Evolutionary conservation across 2,888 invertebrate genomes (phyloP), one percentile per base, ranked within the genome.

Genomic region (Tiliacea aurago): DNA sequence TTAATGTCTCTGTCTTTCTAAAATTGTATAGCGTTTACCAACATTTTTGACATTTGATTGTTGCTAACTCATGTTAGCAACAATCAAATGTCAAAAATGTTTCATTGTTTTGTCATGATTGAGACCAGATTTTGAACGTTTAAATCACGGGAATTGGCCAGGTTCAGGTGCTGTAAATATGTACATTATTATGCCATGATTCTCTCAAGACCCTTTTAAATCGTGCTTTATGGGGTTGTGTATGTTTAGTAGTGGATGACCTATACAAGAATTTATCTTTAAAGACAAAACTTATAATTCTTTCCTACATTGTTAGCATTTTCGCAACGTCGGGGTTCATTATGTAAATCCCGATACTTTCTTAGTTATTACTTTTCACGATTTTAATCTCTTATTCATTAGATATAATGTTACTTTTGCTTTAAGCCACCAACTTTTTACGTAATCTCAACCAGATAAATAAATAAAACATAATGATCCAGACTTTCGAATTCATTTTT

Each of bases 401-500:
- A 1, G 18, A 28, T 23, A 9, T 70, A 51, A 51, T n/a, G 11
- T 0, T 2, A 10, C 0, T 59, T 53, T 69, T 75, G 11, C 37
- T 45, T 62, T 23, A 15, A 55, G 23, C 20, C 1, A 47, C 20
- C 47, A 61, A 33, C 28, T 74, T 49, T 77, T 68, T 76, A 33
- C 4, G 43, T 10, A 76, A 20, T 33, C 45, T 28, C 18, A 56
- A 43, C 33, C 6, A 13, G 43, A 43, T 4, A 66, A 67, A 55
- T 49, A 63, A 71, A 67, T 49, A 53, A 63, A 70, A 70, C 55
- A 67, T 68, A 47, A 64, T 66, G 33, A 53, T 47, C 10, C 13
- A 18, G 37, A 53, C 53, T 74, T 70, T 55, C 41, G 43, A 64
- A 68, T 59, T 63, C 72, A 63, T 53, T 41, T 66, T 81, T 68